Base-by-base conservation (phyloP, 2,888 invertebrate species). In the Platycheirus rosarum region DNA sequence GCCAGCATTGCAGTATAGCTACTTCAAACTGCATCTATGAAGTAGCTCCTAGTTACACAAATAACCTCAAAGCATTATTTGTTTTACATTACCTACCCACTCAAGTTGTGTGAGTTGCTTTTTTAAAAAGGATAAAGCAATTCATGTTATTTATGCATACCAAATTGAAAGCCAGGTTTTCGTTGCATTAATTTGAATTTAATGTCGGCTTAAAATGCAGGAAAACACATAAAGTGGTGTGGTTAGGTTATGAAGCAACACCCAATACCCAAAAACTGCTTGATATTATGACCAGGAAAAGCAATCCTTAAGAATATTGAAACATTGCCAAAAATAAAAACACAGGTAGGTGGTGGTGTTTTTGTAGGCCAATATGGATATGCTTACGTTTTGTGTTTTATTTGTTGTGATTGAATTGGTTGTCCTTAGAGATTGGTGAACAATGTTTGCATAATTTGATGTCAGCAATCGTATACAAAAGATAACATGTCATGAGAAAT, bases 341-440 rank as follows among this genome's bases (percentile, higher is more conserved):
- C 23, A 23, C 23, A 60, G 29, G 13, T 40, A 57, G 55, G 55
- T 57, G 62, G 46, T 35, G 48, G 23, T 40, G 32, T 66, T 68
- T 60, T 51, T 51, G 37, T 62, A 62, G 60, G 60, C 29, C 60
- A 69, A 75, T 53, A 46, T 62, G 75, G 26, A 42, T 66, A 55
- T 74, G 65, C 48, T 42, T 74, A 68, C 68, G 49, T 74, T 51
- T 29, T 20, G 63, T 48, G 48, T 68, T 46, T 62, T 62, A 60
- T 75, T 53, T 75, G 68, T 75, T 76, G 68, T 68, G 68, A 75
- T 68, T 76, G 42, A 69, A 62, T 69, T 62, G 62, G 68, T 70
- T 62, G 75, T 76, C 68, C 75, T 62, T 76, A 76, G 69, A 69
- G 60, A 76, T 69, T 26, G 57, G 29, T 46, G 51, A 60, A 57